Base-by-base conservation (phyloP, 2,113 vertebrate genomes). In the Chiloscyllium plagiosum region DNA sequence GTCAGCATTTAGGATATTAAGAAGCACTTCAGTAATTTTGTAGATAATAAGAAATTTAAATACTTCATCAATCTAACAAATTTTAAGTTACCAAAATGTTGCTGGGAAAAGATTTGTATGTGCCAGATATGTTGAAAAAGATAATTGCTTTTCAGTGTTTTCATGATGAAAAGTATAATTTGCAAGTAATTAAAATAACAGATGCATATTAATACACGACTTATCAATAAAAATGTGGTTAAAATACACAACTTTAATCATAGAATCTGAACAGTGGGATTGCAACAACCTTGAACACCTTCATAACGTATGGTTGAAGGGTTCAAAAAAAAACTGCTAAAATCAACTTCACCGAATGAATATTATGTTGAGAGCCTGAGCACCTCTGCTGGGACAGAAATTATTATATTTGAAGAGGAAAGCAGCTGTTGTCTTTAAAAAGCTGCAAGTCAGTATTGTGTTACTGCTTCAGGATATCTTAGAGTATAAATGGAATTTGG, bases 361-460 rank as follows among this genome's bases (percentile, higher is more conserved):
- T n/a, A 93, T 93, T 65, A 52, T 29, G 66, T 61, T 66, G 56
- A 65, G 56, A 20, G 37, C 15, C 61, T 93, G 56, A 93, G 61
- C n/a, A 93, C 33, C 65, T 66, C 61, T 65, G n/a, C 90, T 93
- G 90, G 65, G 61, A 93, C n/a, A 66, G 61, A 68, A 93, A 37
- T 68, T 19, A 93, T 93, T 93, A 93, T 93, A 22, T n/a, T 37
- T 93, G 56, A 61, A 93, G 33, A 66, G 90, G 37, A 68, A 66
- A 93, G 66, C 90, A 93, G 90, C 90, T 93, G 90, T 33, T 93
- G 42, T 93, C 90, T 22, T 65, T 93, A 93, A 50, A 93, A 87
- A 93, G 2, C 90, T 50, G 12, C 33, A 93, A 93, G 66, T 93
- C 90, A 37, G 56, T n/a, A 66, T 66, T n/a, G 20, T 93, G 90